Conservation (phyloP, 1,140 invertebrate genomes). For the Triops longicaudatus region DNA sequence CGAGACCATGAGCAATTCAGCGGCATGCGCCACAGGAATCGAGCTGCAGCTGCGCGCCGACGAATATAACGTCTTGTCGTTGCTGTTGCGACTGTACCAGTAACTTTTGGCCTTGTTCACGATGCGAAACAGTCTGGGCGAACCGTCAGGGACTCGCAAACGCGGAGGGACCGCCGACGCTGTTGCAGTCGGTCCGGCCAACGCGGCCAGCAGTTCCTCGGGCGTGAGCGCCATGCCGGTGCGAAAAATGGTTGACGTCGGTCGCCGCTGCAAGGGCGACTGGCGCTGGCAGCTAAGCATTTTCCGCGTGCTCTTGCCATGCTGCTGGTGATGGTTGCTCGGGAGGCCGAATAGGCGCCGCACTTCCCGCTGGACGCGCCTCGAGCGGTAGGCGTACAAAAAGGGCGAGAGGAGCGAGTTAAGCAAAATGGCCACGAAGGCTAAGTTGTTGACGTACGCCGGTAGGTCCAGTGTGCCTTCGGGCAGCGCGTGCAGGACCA, state of each 20-base stretch:
- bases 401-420: constrained; percentile 63
- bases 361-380: constrained; percentile 61
- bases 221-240: constrained; percentile 30
- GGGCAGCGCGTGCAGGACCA: constrained; percentile 42
- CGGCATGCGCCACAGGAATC: constrained; percentile 40
- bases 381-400: constrained; percentile 67
- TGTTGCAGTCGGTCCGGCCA: constrained; percentile 25
- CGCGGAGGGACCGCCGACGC: constrained; percentile 33
- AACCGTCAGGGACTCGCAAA: constrained; percentile 35
- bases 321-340: constrained; percentile 34
- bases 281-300: constrained; percentile 34
- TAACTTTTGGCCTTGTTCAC: constrained; percentile 35
- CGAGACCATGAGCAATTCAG: constrained; percentile 43
- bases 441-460: constrained; percentile 43
- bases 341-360: constrained; percentile 49
- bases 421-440: constrained; percentile 55
- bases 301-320: constrained; percentile 27
- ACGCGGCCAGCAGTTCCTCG: constrained; percentile 26
- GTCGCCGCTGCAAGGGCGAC: constrained; percentile 32
- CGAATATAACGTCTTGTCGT: not conserved
- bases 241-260: constrained; percentile 37
- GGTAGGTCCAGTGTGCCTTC: constrained; percentile 37
- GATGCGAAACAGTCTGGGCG: constrained; percentile 34
- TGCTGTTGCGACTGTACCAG: constrained; percentile 16
- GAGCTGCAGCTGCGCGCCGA: constrained; percentile 32